Base-by-base conservation (phyloP, 2,888 invertebrate genomes). In the Sycophila texana region DNA sequence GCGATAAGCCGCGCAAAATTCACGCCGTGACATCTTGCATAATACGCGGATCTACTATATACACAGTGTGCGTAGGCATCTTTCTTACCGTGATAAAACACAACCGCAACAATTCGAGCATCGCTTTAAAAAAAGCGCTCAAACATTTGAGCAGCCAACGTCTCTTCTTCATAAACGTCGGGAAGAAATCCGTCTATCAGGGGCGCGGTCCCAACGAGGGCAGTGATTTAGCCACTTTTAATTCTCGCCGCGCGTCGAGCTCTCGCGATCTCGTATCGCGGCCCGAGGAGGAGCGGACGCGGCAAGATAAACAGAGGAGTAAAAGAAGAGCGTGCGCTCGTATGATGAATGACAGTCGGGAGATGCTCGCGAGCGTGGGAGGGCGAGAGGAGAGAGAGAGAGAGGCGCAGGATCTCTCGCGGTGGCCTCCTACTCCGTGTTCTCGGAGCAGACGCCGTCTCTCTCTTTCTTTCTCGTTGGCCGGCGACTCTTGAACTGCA, bases 321-420 rank as follows among this genome's bases (percentile, higher is more conserved):
- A 49, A 13, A 22, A 71, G n/a, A 65, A n/a, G 22, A 63, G 39
- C 63, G 65, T 39, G 53, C 20, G 47, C 61, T 39, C 20, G 26
- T 65, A 81, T 77, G 81, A 81, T 60, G 78, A 78, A 81, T 73
- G 78, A 75, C 72, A 68, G 72, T 81, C 68, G 67, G 65, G 75
- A 72, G 60, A 39, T 26, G 22, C 63, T 51, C 61, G 47, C 4
- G n/a, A 0, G 20, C 14, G 7, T 14, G 22, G 18, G 5, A 7
- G 26, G 18, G 5, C 49, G 39, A 67, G 66, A 58, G 53, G 73
- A 57, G 57, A 53, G 53, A 53, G 16, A 47, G 63, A 57, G 57
- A 53, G 53, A 53, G 16, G n/a, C 18, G 4, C 26, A 22, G 60
- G 14, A 53, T n/a, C 53, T n/a, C 53, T 14, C 53, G n/a, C 53